Evolutionary conservation across 2,888 invertebrate genomes (phyloP), one percentile per base, ranked within the genome.

Genomic region (Campaea margaritaria): DNA sequence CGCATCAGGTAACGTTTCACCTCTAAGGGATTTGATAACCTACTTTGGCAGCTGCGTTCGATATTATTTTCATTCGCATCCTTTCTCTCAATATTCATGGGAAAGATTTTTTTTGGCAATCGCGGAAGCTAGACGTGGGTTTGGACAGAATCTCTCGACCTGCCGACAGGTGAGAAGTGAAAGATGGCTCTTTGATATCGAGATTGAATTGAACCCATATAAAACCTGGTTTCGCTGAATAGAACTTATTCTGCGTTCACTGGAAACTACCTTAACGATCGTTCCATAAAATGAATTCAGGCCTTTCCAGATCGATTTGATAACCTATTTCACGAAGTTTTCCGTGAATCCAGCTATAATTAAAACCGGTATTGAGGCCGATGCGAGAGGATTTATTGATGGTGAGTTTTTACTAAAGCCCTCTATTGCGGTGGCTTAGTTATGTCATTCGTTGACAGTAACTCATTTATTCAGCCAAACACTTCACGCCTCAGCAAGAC

Each of bases 1-100:
- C 75, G 78, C 78, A 74, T 51, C 82, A 82, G 86, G 86, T 86
- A 87, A 80, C 78, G 78, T 78, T 72, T 78, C 79, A 71, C 78
- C 75, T 75, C 73, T 72, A 74, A 76, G 74, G 79, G 76, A 58
- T 54, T 61, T 58, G 66, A 66, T 65, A 65, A 36, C 56, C 47
- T 41, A 51, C 58, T 47, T 62, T 49, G 54, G 62, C 68, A 69
- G 68, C 67, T 69, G 67, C 42, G 54, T 39, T 44, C 43, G 55
- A 61, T 61, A 56, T 59, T 59, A 49, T 54, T 54, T 59, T 49
- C 54, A 59, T 58, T 45, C 49, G 54, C 59, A 59, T 61, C 60
- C 60, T 61, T 61, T 55, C 50, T 56, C 21, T 43, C 31, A 43
- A 48, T 52, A 43, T 58, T 45, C 55, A 61, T 61, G 60, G 55